These are phyloP conservation scores for Stratiomys singularior DNA, from an alignment of 2,888 invertebrate species.

Conservation along the genomic window DNA sequence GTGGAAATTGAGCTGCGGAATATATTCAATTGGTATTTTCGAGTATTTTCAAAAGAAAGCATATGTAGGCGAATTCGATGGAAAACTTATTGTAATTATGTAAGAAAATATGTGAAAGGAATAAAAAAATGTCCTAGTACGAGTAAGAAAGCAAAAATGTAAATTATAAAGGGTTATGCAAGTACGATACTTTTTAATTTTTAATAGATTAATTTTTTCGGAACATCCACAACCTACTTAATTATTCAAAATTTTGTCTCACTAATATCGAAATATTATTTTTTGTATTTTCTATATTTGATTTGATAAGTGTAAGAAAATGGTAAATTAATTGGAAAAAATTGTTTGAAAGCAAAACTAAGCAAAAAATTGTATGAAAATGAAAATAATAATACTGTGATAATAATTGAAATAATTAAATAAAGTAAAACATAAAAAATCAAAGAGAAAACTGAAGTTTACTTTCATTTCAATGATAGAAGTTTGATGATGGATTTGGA, in stretches of 20 bases:
- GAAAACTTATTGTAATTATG: neutral
- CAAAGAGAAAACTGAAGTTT: neutral
- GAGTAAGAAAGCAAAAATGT: neutral
- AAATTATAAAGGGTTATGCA: neutral
- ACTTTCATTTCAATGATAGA: no score
- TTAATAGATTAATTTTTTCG: constrained; percentile 15
- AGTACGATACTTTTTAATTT: neutral
- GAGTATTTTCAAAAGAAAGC: neutral
- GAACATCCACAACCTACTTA: neutral
- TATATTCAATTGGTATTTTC: neutral
- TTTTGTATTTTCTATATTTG: constrained; percentile 41
- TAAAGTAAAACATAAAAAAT: constrained; percentile 42
- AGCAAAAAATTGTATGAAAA: constrained; percentile 44
- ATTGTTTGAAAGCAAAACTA: neutral
- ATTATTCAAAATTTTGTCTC: constrained; percentile 17
- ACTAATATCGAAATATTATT: constrained; percentile 46
- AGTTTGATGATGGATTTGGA: no score
- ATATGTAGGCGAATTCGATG: neutral
- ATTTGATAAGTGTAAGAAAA: constrained; percentile 30
- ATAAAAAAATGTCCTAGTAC: neutral
- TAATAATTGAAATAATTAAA: constrained; percentile 47
- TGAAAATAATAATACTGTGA: constrained; percentile 51
- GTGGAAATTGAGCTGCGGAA: no score
- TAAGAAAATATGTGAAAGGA: neutral
- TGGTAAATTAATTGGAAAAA: neutral